These are phyloP conservation scores for Physeter macrocephalus DNA, from an alignment of 2,113 vertebrate genomes.

Conservation along the genomic window DNA sequence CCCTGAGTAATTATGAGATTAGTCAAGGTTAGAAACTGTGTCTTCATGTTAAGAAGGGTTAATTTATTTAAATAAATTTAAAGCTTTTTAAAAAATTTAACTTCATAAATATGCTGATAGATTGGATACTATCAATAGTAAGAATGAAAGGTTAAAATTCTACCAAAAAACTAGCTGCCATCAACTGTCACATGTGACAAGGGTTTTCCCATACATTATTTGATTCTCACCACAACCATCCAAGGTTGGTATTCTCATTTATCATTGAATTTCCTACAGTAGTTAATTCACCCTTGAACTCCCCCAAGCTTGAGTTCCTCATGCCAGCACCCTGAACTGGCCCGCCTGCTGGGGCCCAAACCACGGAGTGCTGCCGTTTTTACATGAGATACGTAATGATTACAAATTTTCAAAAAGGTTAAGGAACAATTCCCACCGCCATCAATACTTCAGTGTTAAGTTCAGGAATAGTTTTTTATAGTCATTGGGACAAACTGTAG, in stretches of 20 bases:
- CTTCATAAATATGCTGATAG: background rate
- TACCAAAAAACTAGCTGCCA: background rate
- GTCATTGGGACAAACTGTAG: background rate
- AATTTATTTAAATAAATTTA: background rate
- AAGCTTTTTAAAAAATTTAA: background rate
- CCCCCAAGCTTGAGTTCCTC: background rate
- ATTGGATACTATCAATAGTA: background rate
- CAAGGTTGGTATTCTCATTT: background rate
- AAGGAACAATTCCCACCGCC: background rate
- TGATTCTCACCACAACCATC: background rate
- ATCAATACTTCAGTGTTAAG: background rate
- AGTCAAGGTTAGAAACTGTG: background rate
- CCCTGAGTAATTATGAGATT: background rate
- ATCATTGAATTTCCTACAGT: background rate
- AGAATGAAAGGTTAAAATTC: background rate
- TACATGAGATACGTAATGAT: background rate
- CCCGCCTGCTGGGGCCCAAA: background rate
- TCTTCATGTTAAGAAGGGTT: background rate
- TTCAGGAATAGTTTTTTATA: background rate
- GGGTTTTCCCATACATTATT: background rate
- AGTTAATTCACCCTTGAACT: background rate
- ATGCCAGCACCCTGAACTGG: background rate
- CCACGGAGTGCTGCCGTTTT: background rate
- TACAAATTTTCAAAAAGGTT: background rate
- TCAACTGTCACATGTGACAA: background rate